Conservation (phyloP, 2,888 invertebrate genomes). For the Cataglyphis rosenhaueri region DNA sequence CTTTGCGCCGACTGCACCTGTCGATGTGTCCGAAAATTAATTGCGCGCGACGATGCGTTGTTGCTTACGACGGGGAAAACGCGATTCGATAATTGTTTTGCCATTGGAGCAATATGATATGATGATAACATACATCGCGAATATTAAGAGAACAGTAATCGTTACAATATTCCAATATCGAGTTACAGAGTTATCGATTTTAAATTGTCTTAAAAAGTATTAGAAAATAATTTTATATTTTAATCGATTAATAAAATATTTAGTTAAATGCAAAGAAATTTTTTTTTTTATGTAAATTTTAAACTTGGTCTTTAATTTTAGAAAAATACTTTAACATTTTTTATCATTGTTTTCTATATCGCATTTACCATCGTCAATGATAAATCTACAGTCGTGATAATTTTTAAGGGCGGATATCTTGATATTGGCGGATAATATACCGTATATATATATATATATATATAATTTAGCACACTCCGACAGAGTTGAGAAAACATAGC, state of each 20-base stretch:
- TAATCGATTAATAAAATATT: background rate
- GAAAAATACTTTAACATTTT: background rate
- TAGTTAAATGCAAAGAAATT: background rate
- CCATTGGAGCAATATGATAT: slow-evolving; percentile 16
- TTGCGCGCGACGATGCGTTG: slow-evolving; percentile 41
- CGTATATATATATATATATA: background rate
- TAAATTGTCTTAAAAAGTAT: background rate
- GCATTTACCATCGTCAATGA: background rate
- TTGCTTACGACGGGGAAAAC: slow-evolving; percentile 9
- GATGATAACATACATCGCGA: background rate
- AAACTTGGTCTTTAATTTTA: background rate
- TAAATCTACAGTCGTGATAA: background rate
- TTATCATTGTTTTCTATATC: slow-evolving; percentile 7
- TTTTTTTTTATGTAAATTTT: background rate
- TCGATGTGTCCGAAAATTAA: slow-evolving; percentile 38
- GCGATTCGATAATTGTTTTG: slow-evolving; percentile 21
- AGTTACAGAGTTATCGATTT: background rate
- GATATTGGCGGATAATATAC: slow-evolving; percentile 36
- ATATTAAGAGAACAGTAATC: background rate
- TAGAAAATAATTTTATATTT: background rate
- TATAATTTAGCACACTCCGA: slow-evolving; percentile 27
- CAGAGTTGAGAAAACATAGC: slow-evolving; percentile 58
- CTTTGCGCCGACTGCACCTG: slow-evolving; percentile 60
- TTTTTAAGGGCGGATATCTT: background rate
- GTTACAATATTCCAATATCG: background rate